Conservation (phyloP, 1,140 invertebrate species). For the Dendrolimus kikuchii region DNA sequence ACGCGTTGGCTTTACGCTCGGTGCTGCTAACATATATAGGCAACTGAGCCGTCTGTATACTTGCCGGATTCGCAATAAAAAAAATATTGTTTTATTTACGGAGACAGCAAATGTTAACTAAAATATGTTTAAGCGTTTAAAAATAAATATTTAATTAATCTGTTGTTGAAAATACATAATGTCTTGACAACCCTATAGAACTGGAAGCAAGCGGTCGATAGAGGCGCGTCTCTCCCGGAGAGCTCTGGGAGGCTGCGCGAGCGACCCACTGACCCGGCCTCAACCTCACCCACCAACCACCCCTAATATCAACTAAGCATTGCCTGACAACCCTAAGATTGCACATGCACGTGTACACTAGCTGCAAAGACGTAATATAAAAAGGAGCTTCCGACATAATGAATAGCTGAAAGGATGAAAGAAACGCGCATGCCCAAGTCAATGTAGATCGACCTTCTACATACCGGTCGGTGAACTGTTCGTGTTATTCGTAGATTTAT, state of each 20-base stretch:
- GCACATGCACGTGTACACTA: slow-evolving; percentile 14
- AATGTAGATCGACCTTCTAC: background rate
- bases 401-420: slow-evolving; percentile 8
- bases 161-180: background rate
- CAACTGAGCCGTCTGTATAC: no score
- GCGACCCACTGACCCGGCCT: slow-evolving; percentile 68
- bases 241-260: slow-evolving; percentile 57
- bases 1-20: no score
- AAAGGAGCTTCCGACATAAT: slow-evolving; percentile 6
- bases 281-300: slow-evolving; percentile 35
- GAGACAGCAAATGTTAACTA: no score
- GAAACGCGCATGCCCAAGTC: background rate
- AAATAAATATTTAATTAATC: no score
- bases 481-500: background rate
- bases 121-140: no score
- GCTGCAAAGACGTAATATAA: slow-evolving; percentile 7
- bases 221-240: slow-evolving; percentile 55
- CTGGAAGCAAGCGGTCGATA: slow-evolving; percentile 60
- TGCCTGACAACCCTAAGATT: slow-evolving; percentile 20
- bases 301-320: slow-evolving; percentile 24
- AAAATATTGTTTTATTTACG: background rate
- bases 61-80: background rate
- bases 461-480: slow-evolving; percentile 1
- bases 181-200: slow-evolving; percentile 42
- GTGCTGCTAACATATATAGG: no score